Percentiles rank a stretch among this genome's conserved stretches.
phyloP scores from a whole-genome alignment of 2,797 vertebrate species.

The Anguilla pacifica region DNA sequence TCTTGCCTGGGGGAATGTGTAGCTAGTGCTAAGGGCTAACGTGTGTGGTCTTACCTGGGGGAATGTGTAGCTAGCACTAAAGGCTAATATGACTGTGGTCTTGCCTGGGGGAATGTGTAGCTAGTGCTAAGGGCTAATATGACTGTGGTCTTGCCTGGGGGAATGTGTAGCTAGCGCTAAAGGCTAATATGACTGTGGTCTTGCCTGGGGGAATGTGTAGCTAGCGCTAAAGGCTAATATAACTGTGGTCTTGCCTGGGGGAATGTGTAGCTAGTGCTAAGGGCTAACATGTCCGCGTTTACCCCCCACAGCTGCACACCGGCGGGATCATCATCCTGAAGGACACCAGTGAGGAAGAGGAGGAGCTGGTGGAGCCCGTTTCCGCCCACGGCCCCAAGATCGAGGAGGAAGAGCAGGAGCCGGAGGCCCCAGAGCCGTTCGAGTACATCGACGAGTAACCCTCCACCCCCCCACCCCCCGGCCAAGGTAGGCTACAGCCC shows the following conservation, averaged over 20 bases:
- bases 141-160: too few relatives aligned
- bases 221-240: too few relatives aligned
- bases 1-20: too few relatives aligned
- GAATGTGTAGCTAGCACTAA: too few relatives aligned
- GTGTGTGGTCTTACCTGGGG: too few relatives aligned
- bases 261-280: not conserved
- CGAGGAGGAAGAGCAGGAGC: constrained; percentile 96
- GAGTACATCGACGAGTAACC: constrained; percentile 94
- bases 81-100: too few relatives aligned
- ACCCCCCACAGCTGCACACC: constrained; percentile 81
- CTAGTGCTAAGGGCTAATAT: too few relatives aligned
- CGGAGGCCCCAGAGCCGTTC: constrained; percentile 94
- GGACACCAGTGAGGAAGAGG: constrained; percentile 94
- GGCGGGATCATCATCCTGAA: constrained; percentile 97
- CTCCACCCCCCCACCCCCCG: not conserved
- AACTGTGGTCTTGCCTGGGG: not conserved
- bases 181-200: too few relatives aligned
- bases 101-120: too few relatives aligned
- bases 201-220: too few relatives aligned
- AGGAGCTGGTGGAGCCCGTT: constrained; percentile 96
- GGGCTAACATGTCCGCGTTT: not conserved
- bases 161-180: too few relatives aligned
- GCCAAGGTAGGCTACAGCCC: constrained; percentile 12
- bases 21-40: too few relatives aligned
- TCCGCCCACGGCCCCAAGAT: constrained; percentile 97